Evolutionary conservation across 2,888 invertebrate species (phyloP).

Genomic region (Lasioglossum malachurum): DNA sequence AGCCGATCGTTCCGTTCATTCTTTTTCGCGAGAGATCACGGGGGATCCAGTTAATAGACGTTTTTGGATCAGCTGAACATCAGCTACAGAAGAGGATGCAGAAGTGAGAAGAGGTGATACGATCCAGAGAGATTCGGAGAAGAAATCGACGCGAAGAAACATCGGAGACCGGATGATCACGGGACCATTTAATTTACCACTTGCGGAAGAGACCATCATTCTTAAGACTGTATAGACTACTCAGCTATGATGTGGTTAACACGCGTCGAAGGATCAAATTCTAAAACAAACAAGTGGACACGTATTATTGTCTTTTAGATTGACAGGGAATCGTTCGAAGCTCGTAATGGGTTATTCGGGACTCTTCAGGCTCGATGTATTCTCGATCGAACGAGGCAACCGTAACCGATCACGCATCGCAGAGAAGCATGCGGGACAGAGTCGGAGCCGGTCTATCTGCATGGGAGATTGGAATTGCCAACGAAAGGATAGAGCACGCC

Average conservation of each 20-base stretch:
- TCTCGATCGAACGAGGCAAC: background rate
- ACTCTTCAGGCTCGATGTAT: background rate
- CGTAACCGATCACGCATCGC: background rate
- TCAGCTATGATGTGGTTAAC: background rate
- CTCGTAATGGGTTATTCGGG: background rate
- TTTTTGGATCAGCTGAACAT: conserved; percentile 48
- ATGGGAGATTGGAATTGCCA: background rate
- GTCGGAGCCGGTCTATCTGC: background rate
- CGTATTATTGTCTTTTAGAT: background rate
- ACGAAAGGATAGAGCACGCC: background rate
- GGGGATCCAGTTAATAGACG: background rate
- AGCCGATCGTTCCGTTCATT: conserved; percentile 16
- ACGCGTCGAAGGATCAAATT: background rate
- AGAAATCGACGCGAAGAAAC: background rate
- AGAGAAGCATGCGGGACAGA: background rate
- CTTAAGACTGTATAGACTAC: background rate
- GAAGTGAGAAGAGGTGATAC: background rate
- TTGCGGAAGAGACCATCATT: background rate
- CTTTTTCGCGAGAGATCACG: conserved; percentile 15
- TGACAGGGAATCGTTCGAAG: background rate
- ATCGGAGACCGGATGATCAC: background rate
- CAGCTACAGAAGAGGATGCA: conserved; percentile 33
- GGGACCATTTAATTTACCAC: conserved; percentile 5
- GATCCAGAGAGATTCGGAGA: background rate
- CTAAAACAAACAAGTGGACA: background rate